These are phyloP conservation scores for Brachyhypopomus occidentalis DNA, from an alignment of 2,113 vertebrate genomes.

Conservation along the genomic window DNA sequence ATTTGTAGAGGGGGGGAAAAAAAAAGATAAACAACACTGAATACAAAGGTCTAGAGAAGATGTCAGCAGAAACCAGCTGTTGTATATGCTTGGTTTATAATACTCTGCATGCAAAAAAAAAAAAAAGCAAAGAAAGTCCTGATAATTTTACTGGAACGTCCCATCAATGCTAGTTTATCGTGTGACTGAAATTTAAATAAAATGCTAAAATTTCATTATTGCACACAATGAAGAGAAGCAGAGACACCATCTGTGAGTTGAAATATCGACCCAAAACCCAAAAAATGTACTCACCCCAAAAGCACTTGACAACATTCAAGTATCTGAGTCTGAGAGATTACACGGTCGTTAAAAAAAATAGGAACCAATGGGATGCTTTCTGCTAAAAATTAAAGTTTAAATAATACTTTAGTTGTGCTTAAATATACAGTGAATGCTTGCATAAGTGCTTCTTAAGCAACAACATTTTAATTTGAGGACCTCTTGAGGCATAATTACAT, in stretches of 20 bases:
- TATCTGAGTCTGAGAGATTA: slow-evolving; percentile 49
- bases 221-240: slow-evolving; percentile 74
- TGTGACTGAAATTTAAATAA: slow-evolving; percentile 64
- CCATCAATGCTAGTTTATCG: slow-evolving; percentile 44
- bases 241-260: slow-evolving; percentile 62
- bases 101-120: slow-evolving; percentile 62
- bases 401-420: slow-evolving; percentile 70
- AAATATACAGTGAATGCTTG: slow-evolving; percentile 70
- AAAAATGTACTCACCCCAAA: slow-evolving; percentile 2
- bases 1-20: slow-evolving; percentile 56
- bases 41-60: slow-evolving; percentile 73
- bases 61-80: slow-evolving; percentile 62
- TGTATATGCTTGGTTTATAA: slow-evolving; percentile 49
- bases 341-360: neutral
- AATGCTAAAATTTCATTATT: slow-evolving; percentile 74
- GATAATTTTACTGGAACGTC: slow-evolving; percentile 32
- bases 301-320: slow-evolving; percentile 68
- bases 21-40: slow-evolving; percentile 60
- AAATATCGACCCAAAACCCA: slow-evolving; percentile 50
- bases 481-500: slow-evolving; percentile 62
- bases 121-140: slow-evolving; percentile 40
- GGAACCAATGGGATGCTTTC: slow-evolving; percentile 17
- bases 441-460: slow-evolving; percentile 70
- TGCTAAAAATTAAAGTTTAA: slow-evolving; percentile 54
- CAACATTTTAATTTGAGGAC: slow-evolving; percentile 40